phyloP scores from a whole-genome alignment of 2,888 invertebrate species.

The Odontocolon sp. region DNA sequence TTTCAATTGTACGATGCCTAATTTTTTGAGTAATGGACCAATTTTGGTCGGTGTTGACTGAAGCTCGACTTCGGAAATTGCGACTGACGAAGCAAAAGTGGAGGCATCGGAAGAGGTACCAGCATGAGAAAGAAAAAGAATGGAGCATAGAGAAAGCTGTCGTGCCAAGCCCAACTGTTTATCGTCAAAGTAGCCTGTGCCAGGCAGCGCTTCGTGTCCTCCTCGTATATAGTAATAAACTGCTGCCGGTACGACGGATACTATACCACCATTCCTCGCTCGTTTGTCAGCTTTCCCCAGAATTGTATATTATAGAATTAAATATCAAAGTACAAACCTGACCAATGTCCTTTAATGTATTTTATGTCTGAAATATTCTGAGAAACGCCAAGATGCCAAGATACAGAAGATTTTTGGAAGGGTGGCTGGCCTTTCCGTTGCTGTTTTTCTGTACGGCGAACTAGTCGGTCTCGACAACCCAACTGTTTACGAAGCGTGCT shows the following conservation, averaged over 20 bases:
- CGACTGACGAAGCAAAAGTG: slow-evolving; percentile 19
- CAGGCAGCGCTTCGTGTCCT: slow-evolving; percentile 74
- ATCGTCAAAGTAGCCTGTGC: slow-evolving; percentile 75
- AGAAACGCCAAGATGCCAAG: too few species aligned
- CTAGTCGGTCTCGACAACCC: slow-evolving; percentile 42
- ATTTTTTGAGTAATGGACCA: not conserved
- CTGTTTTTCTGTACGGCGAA: slow-evolving; percentile 9
- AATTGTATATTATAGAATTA: slow-evolving; percentile 27
- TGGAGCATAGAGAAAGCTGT: slow-evolving; percentile 63
- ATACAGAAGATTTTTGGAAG: too few species aligned
- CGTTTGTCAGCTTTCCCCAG: slow-evolving; percentile 13
- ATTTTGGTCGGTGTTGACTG: not conserved
- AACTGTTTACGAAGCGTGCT: slow-evolving; percentile 64
- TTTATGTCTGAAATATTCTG: too few species aligned
- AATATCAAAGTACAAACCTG: too few species aligned
- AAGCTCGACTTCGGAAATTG: slow-evolving; percentile 36
- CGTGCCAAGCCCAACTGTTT: slow-evolving; percentile 76
- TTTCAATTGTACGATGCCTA: not conserved
- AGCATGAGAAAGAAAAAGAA: slow-evolving; percentile 22
- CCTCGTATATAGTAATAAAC: slow-evolving; percentile 73
- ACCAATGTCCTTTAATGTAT: too few species aligned
- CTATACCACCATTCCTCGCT: slow-evolving; percentile 53
- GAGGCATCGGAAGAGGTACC: slow-evolving; percentile 25
- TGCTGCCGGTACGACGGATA: slow-evolving; percentile 64
- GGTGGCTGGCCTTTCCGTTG: not conserved